phyloP scores from a whole-genome alignment of 2,888 invertebrate species.

The Thecocarcelia acutangulata region DNA sequence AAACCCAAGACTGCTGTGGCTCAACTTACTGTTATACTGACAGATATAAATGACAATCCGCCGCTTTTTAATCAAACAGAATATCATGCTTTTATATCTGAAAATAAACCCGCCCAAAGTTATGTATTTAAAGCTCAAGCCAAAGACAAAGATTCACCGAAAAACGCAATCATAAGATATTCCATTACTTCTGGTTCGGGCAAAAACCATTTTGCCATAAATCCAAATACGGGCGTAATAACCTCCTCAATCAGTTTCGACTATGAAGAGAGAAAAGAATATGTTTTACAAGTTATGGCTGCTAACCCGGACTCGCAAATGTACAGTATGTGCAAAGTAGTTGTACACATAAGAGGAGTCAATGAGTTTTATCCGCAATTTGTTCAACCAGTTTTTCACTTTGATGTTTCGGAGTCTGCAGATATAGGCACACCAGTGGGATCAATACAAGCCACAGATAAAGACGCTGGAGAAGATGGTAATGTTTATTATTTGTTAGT shows the following conservation, averaged over 20 bases:
- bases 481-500: constrained; percentile 95
- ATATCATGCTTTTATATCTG: constrained; percentile 90
- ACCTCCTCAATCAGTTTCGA: constrained; percentile 90
- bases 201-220: constrained; percentile 89
- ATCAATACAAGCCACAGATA: constrained; percentile 92
- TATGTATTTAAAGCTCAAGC: constrained; percentile 89
- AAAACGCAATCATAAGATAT: constrained; percentile 93
- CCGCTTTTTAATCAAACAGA: constrained; percentile 90
- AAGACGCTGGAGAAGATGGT: constrained; percentile 93
- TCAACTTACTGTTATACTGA: constrained; percentile 91
- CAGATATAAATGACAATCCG: constrained; percentile 96
- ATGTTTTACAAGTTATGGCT: constrained; percentile 89
- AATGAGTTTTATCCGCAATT: constrained; percentile 95
- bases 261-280: constrained; percentile 90
- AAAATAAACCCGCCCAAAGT: constrained; percentile 90
- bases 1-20: constrained; percentile 89
- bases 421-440: constrained; percentile 93
- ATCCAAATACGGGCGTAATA: constrained; percentile 88
- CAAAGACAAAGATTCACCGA: constrained; percentile 92
- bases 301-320: constrained; percentile 93
- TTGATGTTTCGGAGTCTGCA: constrained; percentile 95
- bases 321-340: constrained; percentile 88
- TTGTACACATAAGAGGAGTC: constrained; percentile 90
- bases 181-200: constrained; percentile 89
- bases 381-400: constrained; percentile 93